A percentile compares a stretch with the other conserved stretches of the same genome.
Evolutionary conservation across 92 coral and sea anemone species (phyloP).

Genomic region (Pocillopora meandrina): DNA sequence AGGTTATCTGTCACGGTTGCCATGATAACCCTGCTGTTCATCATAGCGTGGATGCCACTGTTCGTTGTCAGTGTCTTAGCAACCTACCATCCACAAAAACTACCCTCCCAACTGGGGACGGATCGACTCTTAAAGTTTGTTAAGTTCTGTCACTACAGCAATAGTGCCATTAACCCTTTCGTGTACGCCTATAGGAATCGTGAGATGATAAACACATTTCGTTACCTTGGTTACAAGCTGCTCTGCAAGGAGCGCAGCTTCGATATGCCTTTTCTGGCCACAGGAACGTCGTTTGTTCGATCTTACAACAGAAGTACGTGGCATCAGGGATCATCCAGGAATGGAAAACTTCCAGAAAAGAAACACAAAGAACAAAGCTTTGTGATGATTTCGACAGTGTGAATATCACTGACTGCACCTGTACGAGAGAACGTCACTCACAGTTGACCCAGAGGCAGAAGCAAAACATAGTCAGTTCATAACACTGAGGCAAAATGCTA

Average conservation of each 20-base stretch:
- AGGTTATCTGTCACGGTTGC: slow-evolving; percentile 79
- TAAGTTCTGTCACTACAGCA: slow-evolving; percentile 86
- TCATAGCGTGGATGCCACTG: slow-evolving; percentile 83
- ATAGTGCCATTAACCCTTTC: slow-evolving; percentile 85
- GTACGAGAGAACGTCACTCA: neutral
- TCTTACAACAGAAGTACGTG: neutral
- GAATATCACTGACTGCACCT: neutral
- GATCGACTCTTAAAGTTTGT: slow-evolving; percentile 73
- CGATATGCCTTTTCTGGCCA: neutral
- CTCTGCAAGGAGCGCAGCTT: slow-evolving; percentile 41
- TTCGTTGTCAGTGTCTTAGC: slow-evolving; percentile 70
- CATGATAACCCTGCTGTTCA: slow-evolving; percentile 70
- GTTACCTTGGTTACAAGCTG: slow-evolving; percentile 31
- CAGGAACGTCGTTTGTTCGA: slow-evolving; percentile 8
- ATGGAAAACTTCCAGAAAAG: neutral
- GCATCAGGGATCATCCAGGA: neutral
- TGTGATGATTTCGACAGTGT: neutral
- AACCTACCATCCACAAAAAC: slow-evolving; percentile 57
- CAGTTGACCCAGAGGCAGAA: neutral
- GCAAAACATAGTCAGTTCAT: neutral
- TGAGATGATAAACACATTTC: slow-evolving; percentile 69
- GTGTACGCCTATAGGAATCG: slow-evolving; percentile 84
- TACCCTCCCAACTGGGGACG: slow-evolving; percentile 60
- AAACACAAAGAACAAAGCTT: neutral
- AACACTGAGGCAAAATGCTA: neutral